These are phyloP conservation scores for Gnathonemus echidnorhynchus DNA, from an alignment of 2,113 vertebrate species.

Conservation along the genomic window DNA sequence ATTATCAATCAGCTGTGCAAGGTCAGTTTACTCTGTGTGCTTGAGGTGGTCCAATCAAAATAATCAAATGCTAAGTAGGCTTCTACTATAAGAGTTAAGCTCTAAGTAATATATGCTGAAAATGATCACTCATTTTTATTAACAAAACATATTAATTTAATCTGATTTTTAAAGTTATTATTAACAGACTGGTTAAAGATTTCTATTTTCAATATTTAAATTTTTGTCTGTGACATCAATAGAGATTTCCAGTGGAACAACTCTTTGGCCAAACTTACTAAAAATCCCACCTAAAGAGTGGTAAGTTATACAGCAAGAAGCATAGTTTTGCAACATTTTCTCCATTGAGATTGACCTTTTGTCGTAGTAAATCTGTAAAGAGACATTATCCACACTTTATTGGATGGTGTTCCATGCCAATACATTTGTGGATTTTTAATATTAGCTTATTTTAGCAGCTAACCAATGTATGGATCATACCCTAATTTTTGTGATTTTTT, in stretches of 20 bases:
- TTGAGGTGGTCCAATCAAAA: neutral
- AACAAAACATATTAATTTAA: neutral
- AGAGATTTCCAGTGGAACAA: neutral
- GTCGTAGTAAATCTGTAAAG: neutral
- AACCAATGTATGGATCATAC: neutral
- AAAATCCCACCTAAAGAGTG: neutral
- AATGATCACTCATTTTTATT: neutral
- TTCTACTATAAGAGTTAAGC: neutral
- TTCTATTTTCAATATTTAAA: neutral
- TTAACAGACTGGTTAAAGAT: neutral
- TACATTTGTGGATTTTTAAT: neutral
- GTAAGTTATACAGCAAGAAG: neutral
- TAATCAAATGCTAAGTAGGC: neutral
- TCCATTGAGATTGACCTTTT: neutral
- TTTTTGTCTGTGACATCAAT: neutral
- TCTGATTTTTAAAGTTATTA: neutral
- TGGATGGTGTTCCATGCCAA: neutral
- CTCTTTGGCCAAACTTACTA: neutral
- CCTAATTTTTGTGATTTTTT: neutral
- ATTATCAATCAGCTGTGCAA: neutral
- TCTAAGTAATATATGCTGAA: neutral
- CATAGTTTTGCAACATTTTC: neutral
- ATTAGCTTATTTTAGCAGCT: neutral
- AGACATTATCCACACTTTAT: neutral
- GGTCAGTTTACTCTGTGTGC: neutral